Base-by-base conservation (phyloP, 64 coral and sea anemone genomes). In the Orbicella faveolata region DNA sequence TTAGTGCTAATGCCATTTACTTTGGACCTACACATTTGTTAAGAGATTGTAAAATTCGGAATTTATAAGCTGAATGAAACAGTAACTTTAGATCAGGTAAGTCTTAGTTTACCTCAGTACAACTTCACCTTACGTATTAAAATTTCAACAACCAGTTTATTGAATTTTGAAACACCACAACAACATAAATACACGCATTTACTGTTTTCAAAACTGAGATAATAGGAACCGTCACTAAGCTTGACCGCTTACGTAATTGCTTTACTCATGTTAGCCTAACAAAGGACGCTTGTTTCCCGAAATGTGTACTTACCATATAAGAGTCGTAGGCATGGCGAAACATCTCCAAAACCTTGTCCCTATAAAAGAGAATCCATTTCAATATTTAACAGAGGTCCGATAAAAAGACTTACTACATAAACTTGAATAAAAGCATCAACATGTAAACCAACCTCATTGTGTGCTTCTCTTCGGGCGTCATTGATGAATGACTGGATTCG, bases 251-350 rank as follows among this genome's bases (percentile, higher is more conserved):
- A 61, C 62, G 67, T 86, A 34, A 68, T 2, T 10, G 52, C 18
- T 59, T 59, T 59, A 59, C 55, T 59, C 30, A 26, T 59, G 21
- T 88, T 33, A 82, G 34, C n/a, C 14, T 63, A 57, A 33, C 36
- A 48, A 72, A 48, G 34, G 48, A 63, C 30, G n/a, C 57, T 48
- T 37, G 41, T 55, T 69, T 37, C 30, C 39, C 23, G n/a, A 25
- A 70, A 62, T 62, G 55, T 61, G 20, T 88, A 91, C 94, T 91
- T 73, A 99, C 97, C 97, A 99, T 99, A 48, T 99, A 99, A 0
- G 97, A 96, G 79, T 84, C 72, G 85, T 99, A 99, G 61, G 97
- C 97, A 93, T 99, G 97, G 64, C 72, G 91, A 93, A 99, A 99
- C 97, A 99, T 99, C 72, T 99, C 97, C 80, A 92, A 64, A 36